Evolutionary conservation across 2,888 invertebrate genomes (phyloP).

Genomic region (Matsumyia berberina): DNA sequence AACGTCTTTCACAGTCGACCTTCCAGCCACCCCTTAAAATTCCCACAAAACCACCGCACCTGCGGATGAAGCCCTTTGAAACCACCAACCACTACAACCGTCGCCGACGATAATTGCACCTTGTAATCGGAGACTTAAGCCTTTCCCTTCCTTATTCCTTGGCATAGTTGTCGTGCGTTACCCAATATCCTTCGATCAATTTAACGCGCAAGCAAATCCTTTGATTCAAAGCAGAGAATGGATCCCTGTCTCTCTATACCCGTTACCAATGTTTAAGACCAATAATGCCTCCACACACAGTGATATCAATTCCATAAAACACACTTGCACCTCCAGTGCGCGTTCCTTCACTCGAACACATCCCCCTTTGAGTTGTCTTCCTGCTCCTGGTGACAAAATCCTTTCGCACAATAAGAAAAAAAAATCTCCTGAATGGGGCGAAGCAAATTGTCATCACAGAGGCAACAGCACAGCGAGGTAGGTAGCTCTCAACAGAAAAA

Average conservation of each 20-base stretch:
- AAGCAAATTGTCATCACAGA: slow-evolving; percentile 65
- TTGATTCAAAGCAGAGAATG: slow-evolving; percentile 18
- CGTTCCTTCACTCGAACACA: slow-evolving; percentile 3
- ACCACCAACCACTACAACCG: not conserved
- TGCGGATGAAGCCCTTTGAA: slow-evolving; percentile 14
- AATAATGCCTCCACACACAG: slow-evolving; percentile 31
- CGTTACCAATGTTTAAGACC: slow-evolving; percentile 20
- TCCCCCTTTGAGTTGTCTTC: not conserved
- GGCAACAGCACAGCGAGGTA: not conserved
- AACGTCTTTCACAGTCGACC: too few relatives aligned
- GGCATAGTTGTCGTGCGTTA: slow-evolving; percentile 16
- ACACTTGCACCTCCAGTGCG: slow-evolving; percentile 15
- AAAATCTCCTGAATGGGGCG: slow-evolving; percentile 7
- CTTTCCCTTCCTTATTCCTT: slow-evolving; percentile 3
- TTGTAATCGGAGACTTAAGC: slow-evolving; percentile 41
- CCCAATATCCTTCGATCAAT: slow-evolving; percentile 64
- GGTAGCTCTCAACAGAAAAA: too few relatives aligned
- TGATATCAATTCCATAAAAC: slow-evolving; percentile 55
- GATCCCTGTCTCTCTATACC: slow-evolving; percentile 10
- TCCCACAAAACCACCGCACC: not conserved
- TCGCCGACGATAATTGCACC: slow-evolving; percentile 32
- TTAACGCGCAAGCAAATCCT: slow-evolving; percentile 46
- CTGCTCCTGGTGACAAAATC: slow-evolving; percentile 49
- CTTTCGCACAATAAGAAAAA: slow-evolving; percentile 20
- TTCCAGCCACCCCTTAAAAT: too few relatives aligned